Evolutionary conservation across 2,888 invertebrate genomes (phyloP).

Genomic region (Arrhopalites spinosus): DNA sequence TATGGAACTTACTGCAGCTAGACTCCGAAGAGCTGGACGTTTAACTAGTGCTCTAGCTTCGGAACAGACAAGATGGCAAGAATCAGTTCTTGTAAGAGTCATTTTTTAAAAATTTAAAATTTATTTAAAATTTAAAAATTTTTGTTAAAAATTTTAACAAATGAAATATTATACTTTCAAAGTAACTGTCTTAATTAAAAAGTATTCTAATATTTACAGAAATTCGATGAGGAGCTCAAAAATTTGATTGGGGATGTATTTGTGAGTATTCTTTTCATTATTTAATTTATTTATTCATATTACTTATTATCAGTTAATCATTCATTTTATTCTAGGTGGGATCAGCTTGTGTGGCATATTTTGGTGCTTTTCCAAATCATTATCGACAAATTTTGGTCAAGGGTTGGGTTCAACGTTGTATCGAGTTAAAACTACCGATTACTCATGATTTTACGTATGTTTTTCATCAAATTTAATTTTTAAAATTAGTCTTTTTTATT

Average conservation of each 20-base stretch:
- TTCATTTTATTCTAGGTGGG: too few relatives aligned
- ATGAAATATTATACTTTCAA: background rate
- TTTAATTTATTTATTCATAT: too few relatives aligned
- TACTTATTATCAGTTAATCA: too few relatives aligned
- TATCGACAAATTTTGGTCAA: conserved; percentile 72
- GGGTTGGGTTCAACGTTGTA: conserved; percentile 73
- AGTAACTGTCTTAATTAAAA: background rate
- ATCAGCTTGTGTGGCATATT: conserved; percentile 85
- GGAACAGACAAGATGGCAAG: conserved; percentile 84
- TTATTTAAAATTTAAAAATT: background rate
- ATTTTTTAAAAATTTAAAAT: background rate
- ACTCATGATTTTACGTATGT: conserved; percentile 69
- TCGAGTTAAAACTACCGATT: conserved; percentile 70
- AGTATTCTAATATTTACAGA: conserved; percentile 59
- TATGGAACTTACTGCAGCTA: conserved; percentile 76
- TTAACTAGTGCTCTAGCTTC: conserved; percentile 85
- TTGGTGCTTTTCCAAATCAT: conserved; percentile 82
- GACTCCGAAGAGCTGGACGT: conserved; percentile 80
- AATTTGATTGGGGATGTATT: conserved; percentile 85
- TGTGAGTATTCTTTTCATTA: too few relatives aligned
- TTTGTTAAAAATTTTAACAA: background rate
- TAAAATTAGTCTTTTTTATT: background rate
- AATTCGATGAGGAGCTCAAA: conserved; percentile 69
- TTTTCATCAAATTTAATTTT: background rate
- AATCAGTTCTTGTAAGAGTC: conserved; percentile 66